phyloP scores from a whole-genome alignment of 2,113 vertebrate species.

The Nibea coibor region DNA sequence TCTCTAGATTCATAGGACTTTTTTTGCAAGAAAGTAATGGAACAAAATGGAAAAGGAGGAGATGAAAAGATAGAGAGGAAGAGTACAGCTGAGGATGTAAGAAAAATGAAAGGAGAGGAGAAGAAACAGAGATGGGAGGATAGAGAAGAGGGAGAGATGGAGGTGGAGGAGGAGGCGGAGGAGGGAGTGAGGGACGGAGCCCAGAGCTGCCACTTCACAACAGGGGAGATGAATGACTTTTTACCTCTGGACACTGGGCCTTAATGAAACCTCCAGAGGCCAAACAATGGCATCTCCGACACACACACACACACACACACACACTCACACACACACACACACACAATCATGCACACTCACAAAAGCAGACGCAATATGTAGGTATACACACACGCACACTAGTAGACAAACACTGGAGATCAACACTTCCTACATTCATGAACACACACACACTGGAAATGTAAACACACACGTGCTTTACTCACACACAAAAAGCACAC shows the following conservation, averaged over 20 bases:
- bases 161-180: slow-evolving; percentile 11
- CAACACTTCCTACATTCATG: slow-evolving; percentile 15
- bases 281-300: slow-evolving; percentile 83
- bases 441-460: not conserved
- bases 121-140: slow-evolving; percentile 50
- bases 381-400: slow-evolving; percentile 35
- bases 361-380: slow-evolving; percentile 32
- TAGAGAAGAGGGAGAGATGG: slow-evolving; percentile 40
- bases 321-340: slow-evolving; percentile 36
- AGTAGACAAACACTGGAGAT: slow-evolving; percentile 13
- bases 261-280: slow-evolving; percentile 89
- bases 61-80: slow-evolving; percentile 46
- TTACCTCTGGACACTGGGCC: slow-evolving; percentile 85
- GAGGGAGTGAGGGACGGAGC: slow-evolving; percentile 54
- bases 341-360: slow-evolving; percentile 28
- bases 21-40: slow-evolving; percentile 28
- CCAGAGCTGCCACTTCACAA: slow-evolving; percentile 82
- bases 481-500: not conserved
- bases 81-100: slow-evolving; percentile 7
- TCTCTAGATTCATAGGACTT: slow-evolving; percentile 28
- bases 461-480: slow-evolving; percentile 5
- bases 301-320: slow-evolving; percentile 49
- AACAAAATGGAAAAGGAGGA: slow-evolving; percentile 48
- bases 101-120: slow-evolving; percentile 53
- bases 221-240: slow-evolving; percentile 87